Conservation (phyloP, 2,888 invertebrate genomes). For the Caenorhabditis afra region DNA sequence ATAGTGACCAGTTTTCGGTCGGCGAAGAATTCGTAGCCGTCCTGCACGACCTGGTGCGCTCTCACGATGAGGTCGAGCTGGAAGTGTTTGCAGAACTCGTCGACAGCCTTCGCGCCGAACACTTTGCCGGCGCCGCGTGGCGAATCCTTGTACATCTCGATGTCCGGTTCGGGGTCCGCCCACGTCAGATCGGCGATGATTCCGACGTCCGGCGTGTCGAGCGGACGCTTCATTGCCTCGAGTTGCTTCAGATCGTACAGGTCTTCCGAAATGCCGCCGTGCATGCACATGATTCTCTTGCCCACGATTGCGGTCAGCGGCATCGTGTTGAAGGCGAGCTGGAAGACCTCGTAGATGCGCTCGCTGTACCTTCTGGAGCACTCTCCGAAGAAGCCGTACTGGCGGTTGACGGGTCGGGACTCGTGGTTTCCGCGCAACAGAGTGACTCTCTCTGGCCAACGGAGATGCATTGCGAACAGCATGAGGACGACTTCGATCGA, state of each 20-base stretch:
- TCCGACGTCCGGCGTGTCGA: constrained; percentile 83
- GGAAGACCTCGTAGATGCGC: constrained; percentile 81
- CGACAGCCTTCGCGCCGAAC: constrained; percentile 74
- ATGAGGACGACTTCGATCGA: constrained; percentile 85
- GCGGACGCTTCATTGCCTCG: constrained; percentile 83
- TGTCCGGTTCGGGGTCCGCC: constrained; percentile 72
- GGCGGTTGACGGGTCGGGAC: constrained; percentile 86
- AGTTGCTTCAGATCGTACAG: constrained; percentile 81
- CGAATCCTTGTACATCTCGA: constrained; percentile 68
- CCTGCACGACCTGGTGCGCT: constrained; percentile 77
- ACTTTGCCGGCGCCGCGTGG: constrained; percentile 71
- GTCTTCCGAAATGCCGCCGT: constrained; percentile 84
- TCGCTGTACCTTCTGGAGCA: constrained; percentile 93
- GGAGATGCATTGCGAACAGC: constrained; percentile 86
- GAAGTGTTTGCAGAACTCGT: constrained; percentile 71
- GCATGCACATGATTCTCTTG: constrained; percentile 87
- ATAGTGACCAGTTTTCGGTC: constrained; percentile 83
- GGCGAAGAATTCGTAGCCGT: constrained; percentile 92
- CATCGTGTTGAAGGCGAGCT: constrained; percentile 89
- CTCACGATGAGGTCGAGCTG: constrained; percentile 75
- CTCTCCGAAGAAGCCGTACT: constrained; percentile 76
- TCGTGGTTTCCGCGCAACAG: constrained; percentile 97
- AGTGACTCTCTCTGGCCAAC: constrained; percentile 89
- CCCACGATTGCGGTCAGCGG: constrained; percentile 97
- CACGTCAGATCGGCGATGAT: constrained; percentile 82